A percentile compares a stretch with the other conserved stretches of the same genome.
These are phyloP conservation scores for Sula dactylatra DNA, from an alignment of 2,113 vertebrate genomes.

Conservation along the genomic window DNA sequence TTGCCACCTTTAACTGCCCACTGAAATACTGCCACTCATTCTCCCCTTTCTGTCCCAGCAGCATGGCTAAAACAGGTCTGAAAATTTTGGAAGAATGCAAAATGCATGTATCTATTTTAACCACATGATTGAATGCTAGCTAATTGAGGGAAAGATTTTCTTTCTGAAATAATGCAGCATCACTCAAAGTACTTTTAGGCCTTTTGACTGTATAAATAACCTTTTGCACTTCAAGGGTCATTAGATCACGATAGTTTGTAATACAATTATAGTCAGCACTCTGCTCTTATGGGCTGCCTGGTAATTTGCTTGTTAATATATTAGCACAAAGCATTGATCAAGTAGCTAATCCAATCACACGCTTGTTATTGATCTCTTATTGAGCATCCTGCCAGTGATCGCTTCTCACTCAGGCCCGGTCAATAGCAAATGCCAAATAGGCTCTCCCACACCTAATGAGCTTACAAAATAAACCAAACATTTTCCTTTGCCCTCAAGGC, in stretches of 20 bases:
- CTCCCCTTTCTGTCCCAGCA: neutral
- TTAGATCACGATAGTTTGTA: conserved; percentile 78
- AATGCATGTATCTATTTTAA: neutral
- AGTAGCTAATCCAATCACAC: conserved; percentile 94
- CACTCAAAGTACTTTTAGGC: conserved; percentile 60
- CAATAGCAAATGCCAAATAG: conserved; percentile 89
- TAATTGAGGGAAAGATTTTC: conserved; percentile 42
- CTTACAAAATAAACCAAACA: conserved; percentile 95
- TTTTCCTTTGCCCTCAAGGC: conserved; percentile 89
- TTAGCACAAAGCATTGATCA: conserved; percentile 94
- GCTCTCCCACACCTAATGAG: conserved; percentile 92
- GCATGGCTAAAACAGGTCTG: neutral
- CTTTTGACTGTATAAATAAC: conserved; percentile 77
- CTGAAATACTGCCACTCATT: neutral
- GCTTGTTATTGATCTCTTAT: conserved; percentile 89
- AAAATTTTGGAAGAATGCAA: conserved; percentile 15
- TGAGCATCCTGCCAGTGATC: conserved; percentile 85
- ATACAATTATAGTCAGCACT: conserved; percentile 79
- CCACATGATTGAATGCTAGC: conserved; percentile 4
- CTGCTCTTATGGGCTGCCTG: conserved; percentile 73
- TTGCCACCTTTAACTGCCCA: neutral
- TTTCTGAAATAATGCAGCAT: conserved; percentile 36
- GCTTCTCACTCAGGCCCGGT: conserved; percentile 83
- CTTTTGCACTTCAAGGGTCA: conserved; percentile 75
- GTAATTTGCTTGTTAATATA: conserved; percentile 99